Evolutionary conservation across 1,140 invertebrate species (phyloP).

Genomic region (Proales similis): DNA sequence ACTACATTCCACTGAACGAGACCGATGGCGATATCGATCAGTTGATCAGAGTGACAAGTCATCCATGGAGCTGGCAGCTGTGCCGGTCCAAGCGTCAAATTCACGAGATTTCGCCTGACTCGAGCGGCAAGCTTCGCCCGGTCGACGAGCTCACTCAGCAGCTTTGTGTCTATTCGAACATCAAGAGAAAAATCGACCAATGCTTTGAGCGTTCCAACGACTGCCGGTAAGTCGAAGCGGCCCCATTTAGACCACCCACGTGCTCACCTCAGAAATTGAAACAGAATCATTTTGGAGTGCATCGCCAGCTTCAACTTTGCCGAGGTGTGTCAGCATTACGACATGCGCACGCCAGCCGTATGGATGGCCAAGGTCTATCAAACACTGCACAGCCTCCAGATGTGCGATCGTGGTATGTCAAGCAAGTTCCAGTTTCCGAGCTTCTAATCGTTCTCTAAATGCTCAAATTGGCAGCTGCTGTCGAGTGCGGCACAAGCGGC

Average conservation of each 20-base stretch:
- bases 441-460: not conserved
- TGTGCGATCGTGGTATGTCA: slow-evolving; percentile 8
- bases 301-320: slow-evolving; percentile 22
- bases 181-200: slow-evolving; percentile 20
- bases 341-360: slow-evolving; percentile 22
- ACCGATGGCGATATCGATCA: too few species aligned
- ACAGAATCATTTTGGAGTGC: slow-evolving; percentile 12
- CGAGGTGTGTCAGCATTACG: not conserved
- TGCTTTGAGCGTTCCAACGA: slow-evolving; percentile 11
- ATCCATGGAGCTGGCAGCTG: too few species aligned
- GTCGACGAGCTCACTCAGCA: too few species aligned
- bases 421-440: not conserved
- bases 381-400: not conserved
- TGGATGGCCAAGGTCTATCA: slow-evolving; percentile 33
- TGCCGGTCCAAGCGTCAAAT: too few species aligned
- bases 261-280: not conserved
- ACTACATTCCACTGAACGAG: too few species aligned
- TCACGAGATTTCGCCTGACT: too few species aligned
- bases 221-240: slow-evolving; percentile 9
- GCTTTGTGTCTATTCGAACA: slow-evolving; percentile 7
- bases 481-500: slow-evolving; percentile 26
- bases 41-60: too few species aligned
- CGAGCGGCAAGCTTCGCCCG: too few species aligned
- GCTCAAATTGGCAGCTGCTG: not conserved
- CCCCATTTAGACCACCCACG: not conserved